Percentiles rank a stretch among this genome's conserved stretches.
Conservation (phyloP, 2,797 vertebrate genomes). For the Melanotaenia maccullochi region DNA sequence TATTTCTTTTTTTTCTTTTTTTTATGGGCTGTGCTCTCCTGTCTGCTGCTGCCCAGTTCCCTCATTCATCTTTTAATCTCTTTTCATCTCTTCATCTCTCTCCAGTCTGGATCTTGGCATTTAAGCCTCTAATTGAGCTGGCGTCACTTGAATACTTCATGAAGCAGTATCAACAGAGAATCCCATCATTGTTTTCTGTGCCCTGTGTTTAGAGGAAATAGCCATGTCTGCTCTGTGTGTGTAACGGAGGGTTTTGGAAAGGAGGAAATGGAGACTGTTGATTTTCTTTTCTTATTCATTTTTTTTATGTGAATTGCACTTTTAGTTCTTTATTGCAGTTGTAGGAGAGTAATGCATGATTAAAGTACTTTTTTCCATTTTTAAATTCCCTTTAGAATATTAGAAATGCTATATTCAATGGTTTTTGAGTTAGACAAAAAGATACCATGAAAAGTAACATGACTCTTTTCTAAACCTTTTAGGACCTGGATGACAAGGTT, state of each 20-base stretch:
- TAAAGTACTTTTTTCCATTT: not conserved
- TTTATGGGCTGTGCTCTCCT: conserved; percentile 1
- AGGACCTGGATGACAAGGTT: too few species aligned
- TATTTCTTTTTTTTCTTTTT: not conserved
- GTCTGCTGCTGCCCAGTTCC: conserved; percentile 12
- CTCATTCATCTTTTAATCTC: conserved; percentile 46
- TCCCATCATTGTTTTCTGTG: conserved; percentile 70
- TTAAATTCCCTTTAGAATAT: not conserved
- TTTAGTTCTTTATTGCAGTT: not conserved
- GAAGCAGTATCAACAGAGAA: conserved; percentile 72
- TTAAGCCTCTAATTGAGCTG: conserved; percentile 75
- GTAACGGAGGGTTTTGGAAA: conserved; percentile 8
- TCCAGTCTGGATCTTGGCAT: conserved; percentile 68
- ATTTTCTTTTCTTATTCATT: not conserved
- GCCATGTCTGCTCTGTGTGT: conserved; percentile 24
- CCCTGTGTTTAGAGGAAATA: conserved; percentile 29
- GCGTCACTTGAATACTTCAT: conserved; percentile 73
- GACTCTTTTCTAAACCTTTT: too few species aligned
- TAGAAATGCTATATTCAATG: not conserved
- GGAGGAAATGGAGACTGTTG: not conserved
- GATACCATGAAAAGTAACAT: too few species aligned
- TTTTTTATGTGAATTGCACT: not conserved
- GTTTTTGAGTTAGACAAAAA: not conserved
- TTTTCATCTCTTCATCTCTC: conserved; percentile 48
- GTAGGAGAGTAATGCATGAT: not conserved